Base-by-base conservation (phyloP, 2,888 invertebrate genomes). In the Tricholauxania praeusta region DNA sequence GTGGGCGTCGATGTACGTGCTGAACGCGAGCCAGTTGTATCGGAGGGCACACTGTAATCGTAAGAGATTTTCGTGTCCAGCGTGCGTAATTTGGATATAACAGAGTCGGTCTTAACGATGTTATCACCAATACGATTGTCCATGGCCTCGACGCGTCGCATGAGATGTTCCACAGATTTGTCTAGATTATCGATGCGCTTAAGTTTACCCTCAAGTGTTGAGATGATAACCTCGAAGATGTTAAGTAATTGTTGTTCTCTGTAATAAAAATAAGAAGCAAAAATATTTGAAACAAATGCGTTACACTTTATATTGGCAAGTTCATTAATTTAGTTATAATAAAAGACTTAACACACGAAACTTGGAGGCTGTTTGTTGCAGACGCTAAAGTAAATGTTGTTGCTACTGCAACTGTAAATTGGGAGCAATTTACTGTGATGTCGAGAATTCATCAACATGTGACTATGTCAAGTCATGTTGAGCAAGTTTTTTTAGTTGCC, bases 241-340 rank as follows among this genome's bases (percentile, higher is more conserved):
- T 94, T 94, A 88, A 95, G 93, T 77, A 96, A 90, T 86, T 95
- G 95, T 87, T 95, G 94, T 87, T 95, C 95, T 88, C 95, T 95
- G 92, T 28, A 73, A 71, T 60, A 28, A 12, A 69, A 65, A 59
- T n/a, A 17, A 39, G 39, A 59, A 51, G 69, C 32, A 67, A 65
- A 47, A 65, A 39, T 39, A 39, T 39, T 39, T 39, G 39, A 39
- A 10, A 39, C 1, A 39, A 39, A 10, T 39, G 39, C 10, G 39
- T 39, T 39, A 39, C 39, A 39, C 39, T 39, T 39, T 39, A 10
- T 1, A 39, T 39, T 39, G 10, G 39, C 10, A 39, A 39, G 39
- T 39, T 39, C 39, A 39, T 39, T 39, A 39, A 39, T 39, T 39
- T 1, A 39, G 39, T 39, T 39, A 0, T 39, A 39, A 39, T 39